These are phyloP conservation scores for Nomada fabriciana DNA, from an alignment of 2,888 invertebrate species.

Conservation along the genomic window DNA sequence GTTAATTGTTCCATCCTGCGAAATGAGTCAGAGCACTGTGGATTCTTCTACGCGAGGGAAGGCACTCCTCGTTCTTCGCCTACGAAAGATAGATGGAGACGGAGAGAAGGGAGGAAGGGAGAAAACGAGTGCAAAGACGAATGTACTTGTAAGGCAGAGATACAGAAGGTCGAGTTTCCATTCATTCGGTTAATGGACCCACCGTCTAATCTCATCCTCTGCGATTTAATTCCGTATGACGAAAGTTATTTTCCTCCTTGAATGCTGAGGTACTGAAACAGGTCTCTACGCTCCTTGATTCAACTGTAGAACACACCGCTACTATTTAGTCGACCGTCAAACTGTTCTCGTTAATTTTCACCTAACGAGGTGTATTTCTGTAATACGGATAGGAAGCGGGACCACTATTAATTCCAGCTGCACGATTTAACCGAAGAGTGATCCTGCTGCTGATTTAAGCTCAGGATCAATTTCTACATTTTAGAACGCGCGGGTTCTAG, in stretches of 20 bases:
- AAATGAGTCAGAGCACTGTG: conserved; percentile 71
- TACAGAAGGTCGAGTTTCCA: conserved; percentile 23
- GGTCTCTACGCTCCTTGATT: conserved; percentile 6
- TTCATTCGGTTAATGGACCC: conserved; percentile 60
- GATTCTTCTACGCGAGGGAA: conserved; percentile 52
- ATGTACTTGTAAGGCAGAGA: too few species aligned
- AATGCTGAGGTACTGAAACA: conserved; percentile 2
- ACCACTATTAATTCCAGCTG: background rate
- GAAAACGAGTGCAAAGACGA: background rate
- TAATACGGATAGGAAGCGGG: conserved; percentile 8
- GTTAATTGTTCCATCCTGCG: conserved; percentile 80
- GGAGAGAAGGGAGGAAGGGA: background rate
- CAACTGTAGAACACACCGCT: background rate
- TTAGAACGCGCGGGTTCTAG: background rate
- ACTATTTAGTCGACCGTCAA: conserved; percentile 6
- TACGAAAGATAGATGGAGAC: conserved; percentile 15
- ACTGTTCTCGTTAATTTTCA: conserved; percentile 36
- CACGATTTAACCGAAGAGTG: background rate
- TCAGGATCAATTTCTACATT: background rate
- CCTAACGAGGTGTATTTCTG: conserved; percentile 24
- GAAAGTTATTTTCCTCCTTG: conserved; percentile 29
- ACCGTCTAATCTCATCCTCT: conserved; percentile 51
- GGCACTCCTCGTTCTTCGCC: conserved; percentile 54
- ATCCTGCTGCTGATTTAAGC: background rate
- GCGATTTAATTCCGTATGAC: conserved; percentile 50